A percentile compares a stretch with the other conserved stretches of the same genome.
phyloP scores from a whole-genome alignment of 2,888 invertebrate genomes.

The Nomada fucata region DNA sequence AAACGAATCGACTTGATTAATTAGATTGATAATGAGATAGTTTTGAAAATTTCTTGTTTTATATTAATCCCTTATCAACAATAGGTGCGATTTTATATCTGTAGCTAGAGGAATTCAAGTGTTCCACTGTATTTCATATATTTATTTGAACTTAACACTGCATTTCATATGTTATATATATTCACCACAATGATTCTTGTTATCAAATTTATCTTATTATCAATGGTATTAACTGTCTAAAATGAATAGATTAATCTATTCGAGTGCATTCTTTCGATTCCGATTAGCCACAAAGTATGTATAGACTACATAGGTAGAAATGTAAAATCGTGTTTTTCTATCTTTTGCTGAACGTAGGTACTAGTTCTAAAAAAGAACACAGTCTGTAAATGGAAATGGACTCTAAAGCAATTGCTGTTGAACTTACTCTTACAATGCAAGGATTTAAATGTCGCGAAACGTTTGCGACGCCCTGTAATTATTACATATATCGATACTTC shows the following conservation, averaged over 20 bases:
- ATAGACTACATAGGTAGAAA: constrained; percentile 54
- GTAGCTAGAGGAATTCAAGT: neutral
- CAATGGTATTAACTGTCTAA: constrained; percentile 32
- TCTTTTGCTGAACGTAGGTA: constrained; percentile 49
- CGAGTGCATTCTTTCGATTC: constrained; percentile 42
- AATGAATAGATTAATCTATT: constrained; percentile 34
- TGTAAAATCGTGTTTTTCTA: constrained; percentile 53
- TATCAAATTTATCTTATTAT: constrained; percentile 53
- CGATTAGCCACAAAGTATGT: constrained; percentile 32
- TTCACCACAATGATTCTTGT: neutral
- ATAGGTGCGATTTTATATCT: neutral
- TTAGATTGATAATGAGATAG: constrained; percentile 55
- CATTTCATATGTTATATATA: neutral
- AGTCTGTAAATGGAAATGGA: constrained; percentile 62
- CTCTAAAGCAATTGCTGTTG: constrained; percentile 68
- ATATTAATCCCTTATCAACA: neutral
- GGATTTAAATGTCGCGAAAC: constrained; percentile 25
- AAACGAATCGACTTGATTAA: constrained; percentile 43
- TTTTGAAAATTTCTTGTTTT: constrained; percentile 22
- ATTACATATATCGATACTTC: constrained; percentile 51
- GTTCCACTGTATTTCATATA: neutral
- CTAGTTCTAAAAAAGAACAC: constrained; percentile 51
- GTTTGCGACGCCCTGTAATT: constrained; percentile 43
- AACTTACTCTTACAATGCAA: constrained; percentile 53
- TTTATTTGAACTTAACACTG: too few species aligned